phyloP scores from a whole-genome alignment of 1,140 invertebrate genomes.

The Alviniconcha marisindica region DNA sequence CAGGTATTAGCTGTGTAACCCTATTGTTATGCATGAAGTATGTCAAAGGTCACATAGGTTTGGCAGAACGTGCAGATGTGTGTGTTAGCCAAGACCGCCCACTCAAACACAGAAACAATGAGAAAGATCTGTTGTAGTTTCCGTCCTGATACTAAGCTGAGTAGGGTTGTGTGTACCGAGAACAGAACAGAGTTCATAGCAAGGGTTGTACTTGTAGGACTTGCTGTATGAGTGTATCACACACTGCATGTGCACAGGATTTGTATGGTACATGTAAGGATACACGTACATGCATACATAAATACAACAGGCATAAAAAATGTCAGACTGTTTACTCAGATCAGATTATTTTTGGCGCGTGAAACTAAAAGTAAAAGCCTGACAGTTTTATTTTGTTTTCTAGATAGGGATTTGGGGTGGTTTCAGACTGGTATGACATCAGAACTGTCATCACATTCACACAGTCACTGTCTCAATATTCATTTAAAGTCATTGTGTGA shows the following conservation, averaged over 20 bases:
- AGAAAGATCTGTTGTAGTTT: neutral
- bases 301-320: no score
- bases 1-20: neutral
- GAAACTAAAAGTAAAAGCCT: neutral
- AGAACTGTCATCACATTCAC: no score
- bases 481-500: no score
- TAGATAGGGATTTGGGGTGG: no score
- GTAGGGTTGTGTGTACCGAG: no score
- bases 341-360: neutral
- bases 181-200: no score
- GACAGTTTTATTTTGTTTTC: neutral
- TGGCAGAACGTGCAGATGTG: neutral
- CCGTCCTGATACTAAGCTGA: no score
- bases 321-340: no score
- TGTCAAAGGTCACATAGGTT: constrained; percentile 23
- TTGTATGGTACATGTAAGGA: neutral
- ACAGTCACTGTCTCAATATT: no score
- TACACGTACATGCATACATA: neutral
- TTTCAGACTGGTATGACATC: no score
- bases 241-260: neutral
- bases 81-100: neutral
- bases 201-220: no score
- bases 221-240: no score
- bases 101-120: neutral
- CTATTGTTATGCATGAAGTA: constrained; percentile 1